Percentiles rank a stretch among this genome's conserved stretches.
phyloP scores from a whole-genome alignment of 2,888 invertebrate genomes.

The Dromius quadrimaculatus region DNA sequence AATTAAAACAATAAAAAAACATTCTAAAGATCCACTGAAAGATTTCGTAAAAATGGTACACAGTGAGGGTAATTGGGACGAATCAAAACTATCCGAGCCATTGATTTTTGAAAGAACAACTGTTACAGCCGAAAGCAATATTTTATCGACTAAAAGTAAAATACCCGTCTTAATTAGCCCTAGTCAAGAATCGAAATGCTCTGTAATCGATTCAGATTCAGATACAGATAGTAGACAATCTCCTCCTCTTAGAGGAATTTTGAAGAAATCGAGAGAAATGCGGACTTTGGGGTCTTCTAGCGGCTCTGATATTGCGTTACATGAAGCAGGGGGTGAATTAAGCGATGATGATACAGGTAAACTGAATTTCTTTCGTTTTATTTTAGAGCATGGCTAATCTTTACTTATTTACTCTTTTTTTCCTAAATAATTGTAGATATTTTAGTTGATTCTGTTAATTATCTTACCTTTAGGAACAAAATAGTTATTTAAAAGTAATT shows the following conservation, averaged over 20 bases:
- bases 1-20: conserved; percentile 68
- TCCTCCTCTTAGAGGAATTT: conserved; percentile 64
- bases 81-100: conserved; percentile 53
- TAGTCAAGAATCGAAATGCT: conserved; percentile 61
- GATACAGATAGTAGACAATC: conserved; percentile 65
- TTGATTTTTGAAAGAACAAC: conserved; percentile 48
- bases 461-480: neutral
- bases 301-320: conserved; percentile 74
- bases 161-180: conserved; percentile 65
- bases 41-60: conserved; percentile 64
- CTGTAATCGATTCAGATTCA: conserved; percentile 66
- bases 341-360: conserved; percentile 76
- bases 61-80: conserved; percentile 66
- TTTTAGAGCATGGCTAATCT: conserved; percentile 50
- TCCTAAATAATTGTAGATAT: conserved; percentile 39
- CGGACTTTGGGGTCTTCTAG: conserved; percentile 73
- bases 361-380: conserved; percentile 51
- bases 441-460: neutral
- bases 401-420: conserved; percentile 29
- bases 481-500: conserved; percentile 4
- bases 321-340: conserved; percentile 73
- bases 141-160: conserved; percentile 63
- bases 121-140: conserved; percentile 54
- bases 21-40: conserved; percentile 67
- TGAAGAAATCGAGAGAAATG: conserved; percentile 63